These are phyloP conservation scores for Itoplectis maculator DNA, from an alignment of 2,888 invertebrate genomes.

Conservation along the genomic window DNA sequence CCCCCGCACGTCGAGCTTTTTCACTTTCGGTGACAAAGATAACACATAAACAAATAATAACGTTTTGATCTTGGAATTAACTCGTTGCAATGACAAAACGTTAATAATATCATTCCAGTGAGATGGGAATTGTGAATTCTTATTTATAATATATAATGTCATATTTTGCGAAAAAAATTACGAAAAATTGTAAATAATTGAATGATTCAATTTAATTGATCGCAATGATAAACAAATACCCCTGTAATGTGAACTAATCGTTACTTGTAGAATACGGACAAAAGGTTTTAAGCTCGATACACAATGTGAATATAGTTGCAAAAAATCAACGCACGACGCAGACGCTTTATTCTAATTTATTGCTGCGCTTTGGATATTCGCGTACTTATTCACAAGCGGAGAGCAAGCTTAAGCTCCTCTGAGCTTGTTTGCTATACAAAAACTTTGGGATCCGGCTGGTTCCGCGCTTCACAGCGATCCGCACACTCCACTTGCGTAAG, in stretches of 20 bases:
- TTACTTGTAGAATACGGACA: not conserved
- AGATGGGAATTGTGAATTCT: not conserved
- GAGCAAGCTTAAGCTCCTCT: not conserved
- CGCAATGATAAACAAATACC: not conserved
- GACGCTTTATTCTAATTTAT: slow-evolving; percentile 16
- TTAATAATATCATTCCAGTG: not conserved
- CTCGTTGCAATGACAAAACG: not conserved
- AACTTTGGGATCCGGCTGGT: slow-evolving; percentile 8
- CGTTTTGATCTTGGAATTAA: not conserved
- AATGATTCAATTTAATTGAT: not conserved
- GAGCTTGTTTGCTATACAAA: slow-evolving; percentile 23
- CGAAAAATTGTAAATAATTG: not conserved
- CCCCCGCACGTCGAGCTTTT: slow-evolving; percentile 72
- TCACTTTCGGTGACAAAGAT: slow-evolving; percentile 65
- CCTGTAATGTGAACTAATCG: slow-evolving; percentile 9
- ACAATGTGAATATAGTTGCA: slow-evolving; percentile 33
- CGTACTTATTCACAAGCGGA: slow-evolving; percentile 7
- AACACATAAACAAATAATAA: not conserved
- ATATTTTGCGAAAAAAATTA: not conserved
- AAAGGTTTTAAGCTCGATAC: slow-evolving; percentile 2
- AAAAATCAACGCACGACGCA: slow-evolving; percentile 24
- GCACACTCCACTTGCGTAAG: slow-evolving; percentile 46
- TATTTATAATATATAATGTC: not conserved
- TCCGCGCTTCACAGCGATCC: slow-evolving; percentile 6
- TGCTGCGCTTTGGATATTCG: slow-evolving; percentile 25